A percentile compares a stretch with the other conserved stretches of the same genome.
Conservation (phyloP, 2,888 invertebrate species). For the Ganaspis brasiliensis region DNA sequence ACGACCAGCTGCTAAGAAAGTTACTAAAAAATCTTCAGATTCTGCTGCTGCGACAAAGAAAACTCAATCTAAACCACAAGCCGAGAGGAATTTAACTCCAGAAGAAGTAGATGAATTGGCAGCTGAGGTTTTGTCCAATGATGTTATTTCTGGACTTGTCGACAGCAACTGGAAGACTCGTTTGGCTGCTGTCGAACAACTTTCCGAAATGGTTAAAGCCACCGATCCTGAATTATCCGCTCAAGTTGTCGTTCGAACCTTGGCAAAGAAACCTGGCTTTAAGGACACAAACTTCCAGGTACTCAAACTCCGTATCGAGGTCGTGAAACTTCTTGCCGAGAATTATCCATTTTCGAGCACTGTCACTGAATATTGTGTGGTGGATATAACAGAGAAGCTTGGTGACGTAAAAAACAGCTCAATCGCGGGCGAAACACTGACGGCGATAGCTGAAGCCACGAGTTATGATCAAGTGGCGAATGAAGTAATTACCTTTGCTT, state of each 20-base stretch:
- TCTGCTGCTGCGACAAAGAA: constrained; percentile 67
- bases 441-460: constrained; percentile 89
- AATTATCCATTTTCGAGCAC: constrained; percentile 87
- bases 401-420: constrained; percentile 91
- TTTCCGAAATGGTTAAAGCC: constrained; percentile 80
- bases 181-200: constrained; percentile 88
- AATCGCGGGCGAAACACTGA: constrained; percentile 87
- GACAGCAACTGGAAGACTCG: constrained; percentile 94
- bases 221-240: constrained; percentile 84
- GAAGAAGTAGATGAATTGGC: constrained; percentile 91
- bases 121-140: constrained; percentile 84
- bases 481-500: constrained; percentile 88
- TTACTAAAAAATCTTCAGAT: constrained; percentile 73
- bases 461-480: constrained; percentile 88
- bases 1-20: constrained; percentile 70
- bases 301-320: constrained; percentile 90
- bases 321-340: constrained; percentile 89
- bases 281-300: constrained; percentile 97
- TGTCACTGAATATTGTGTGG: constrained; percentile 88
- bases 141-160: constrained; percentile 85
- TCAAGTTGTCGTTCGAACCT: constrained; percentile 88
- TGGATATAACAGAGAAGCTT: constrained; percentile 92
- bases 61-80: constrained; percentile 70
- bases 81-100: constrained; percentile 86
- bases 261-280: constrained; percentile 92